These are phyloP conservation scores for Dynastes maya DNA, from an alignment of 2,888 invertebrate species.

Conservation along the genomic window DNA sequence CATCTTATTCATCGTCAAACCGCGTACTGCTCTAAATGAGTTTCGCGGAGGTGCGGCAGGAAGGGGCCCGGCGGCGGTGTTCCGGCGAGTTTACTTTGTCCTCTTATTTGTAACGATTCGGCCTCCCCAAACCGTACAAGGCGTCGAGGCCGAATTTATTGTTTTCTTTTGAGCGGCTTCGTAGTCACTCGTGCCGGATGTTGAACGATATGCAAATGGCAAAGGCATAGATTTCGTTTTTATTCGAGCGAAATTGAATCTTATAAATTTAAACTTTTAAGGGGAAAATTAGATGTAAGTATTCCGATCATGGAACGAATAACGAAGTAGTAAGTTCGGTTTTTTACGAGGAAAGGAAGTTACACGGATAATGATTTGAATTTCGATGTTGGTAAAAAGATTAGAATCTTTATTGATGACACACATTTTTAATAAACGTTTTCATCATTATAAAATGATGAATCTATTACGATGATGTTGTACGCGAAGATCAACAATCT, in stretches of 20 bases:
- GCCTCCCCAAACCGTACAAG: background rate
- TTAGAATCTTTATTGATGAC: too few relatives aligned
- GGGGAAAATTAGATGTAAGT: background rate
- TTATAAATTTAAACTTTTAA: constrained; percentile 11
- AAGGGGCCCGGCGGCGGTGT: background rate
- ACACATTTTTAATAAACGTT: too few relatives aligned
- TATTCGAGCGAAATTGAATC: constrained; percentile 3
- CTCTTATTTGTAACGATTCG: constrained; percentile 18
- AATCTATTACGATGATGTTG: too few relatives aligned
- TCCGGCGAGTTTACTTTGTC: background rate
- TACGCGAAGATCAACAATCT: too few relatives aligned
- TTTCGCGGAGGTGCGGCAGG: constrained; percentile 3
- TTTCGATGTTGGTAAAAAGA: too few relatives aligned
- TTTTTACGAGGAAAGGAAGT: too few relatives aligned
- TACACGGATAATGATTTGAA: too few relatives aligned
- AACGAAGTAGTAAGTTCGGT: too few relatives aligned
- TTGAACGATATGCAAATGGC: background rate
- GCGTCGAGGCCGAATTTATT: background rate
- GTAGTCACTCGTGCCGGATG: background rate
- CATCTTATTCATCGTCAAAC: constrained; percentile 23
- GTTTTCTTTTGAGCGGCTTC: constrained; percentile 1
- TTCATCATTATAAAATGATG: too few relatives aligned
- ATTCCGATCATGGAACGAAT: background rate
- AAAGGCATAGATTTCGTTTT: background rate
- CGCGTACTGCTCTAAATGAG: constrained; percentile 21